Percentiles rank a stretch among this genome's conserved stretches.
These are phyloP conservation scores for Abrostola triplasia DNA, from an alignment of 2,888 invertebrate species.

Conservation along the genomic window DNA sequence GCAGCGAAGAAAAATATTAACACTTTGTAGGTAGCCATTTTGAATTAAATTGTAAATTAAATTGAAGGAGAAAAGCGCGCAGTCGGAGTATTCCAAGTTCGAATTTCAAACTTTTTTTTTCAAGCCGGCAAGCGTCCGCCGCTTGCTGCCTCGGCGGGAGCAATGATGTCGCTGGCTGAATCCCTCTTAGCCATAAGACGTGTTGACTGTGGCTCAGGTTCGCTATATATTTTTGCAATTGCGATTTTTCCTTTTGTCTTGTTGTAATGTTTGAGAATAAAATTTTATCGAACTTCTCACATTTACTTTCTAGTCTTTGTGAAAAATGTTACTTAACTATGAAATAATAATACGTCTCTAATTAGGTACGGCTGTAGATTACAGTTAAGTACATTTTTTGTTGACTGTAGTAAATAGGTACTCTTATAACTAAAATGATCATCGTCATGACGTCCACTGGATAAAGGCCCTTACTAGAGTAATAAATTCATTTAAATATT, in stretches of 20 bases:
- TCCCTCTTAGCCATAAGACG: slow-evolving; percentile 65
- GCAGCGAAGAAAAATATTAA: slow-evolving; percentile 72
- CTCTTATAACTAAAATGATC: no score
- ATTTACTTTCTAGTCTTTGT: slow-evolving; percentile 40
- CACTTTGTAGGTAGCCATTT: slow-evolving; percentile 75
- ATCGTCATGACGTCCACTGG: no score
- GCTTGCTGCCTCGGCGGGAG: slow-evolving; percentile 70
- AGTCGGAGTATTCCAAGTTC: slow-evolving; percentile 28
- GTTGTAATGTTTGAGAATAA: slow-evolving; percentile 19
- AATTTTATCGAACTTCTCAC: slow-evolving; percentile 12
- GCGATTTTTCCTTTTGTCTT: slow-evolving; percentile 41
- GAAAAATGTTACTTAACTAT: slow-evolving; percentile 4
- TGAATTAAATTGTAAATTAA: slow-evolving; percentile 46
- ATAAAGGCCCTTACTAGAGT: no score
- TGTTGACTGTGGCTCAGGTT: slow-evolving; percentile 63
- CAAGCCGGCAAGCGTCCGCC: slow-evolving; percentile 69
- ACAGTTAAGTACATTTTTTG: no score
- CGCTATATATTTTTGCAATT: slow-evolving; percentile 50
- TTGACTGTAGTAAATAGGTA: no score
- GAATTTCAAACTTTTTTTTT: slow-evolving; percentile 45
- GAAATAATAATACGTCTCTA: not conserved
- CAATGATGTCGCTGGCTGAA: slow-evolving; percentile 68
- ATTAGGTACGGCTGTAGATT: no score
- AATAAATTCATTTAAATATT: no score
- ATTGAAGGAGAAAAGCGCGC: slow-evolving; percentile 7